phyloP scores from a whole-genome alignment of 2,888 invertebrate species.

The Drosophila ezoana region DNA sequence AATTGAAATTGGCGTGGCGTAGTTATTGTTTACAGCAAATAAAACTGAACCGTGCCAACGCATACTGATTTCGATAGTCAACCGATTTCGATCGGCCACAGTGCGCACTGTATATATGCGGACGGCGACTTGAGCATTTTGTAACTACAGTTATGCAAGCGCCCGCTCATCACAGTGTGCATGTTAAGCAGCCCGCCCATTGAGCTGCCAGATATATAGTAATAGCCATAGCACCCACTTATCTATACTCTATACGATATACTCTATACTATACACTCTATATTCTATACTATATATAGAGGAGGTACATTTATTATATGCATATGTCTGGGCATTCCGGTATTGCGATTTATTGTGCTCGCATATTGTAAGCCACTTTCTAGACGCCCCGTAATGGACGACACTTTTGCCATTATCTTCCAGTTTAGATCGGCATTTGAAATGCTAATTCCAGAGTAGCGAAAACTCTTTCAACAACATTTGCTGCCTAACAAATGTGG shows the following conservation, averaged over 20 bases:
- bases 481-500: slow-evolving; percentile 2
- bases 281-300: background rate
- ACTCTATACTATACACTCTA: background rate
- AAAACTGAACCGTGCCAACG: slow-evolving; percentile 51
- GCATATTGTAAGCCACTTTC: slow-evolving; percentile 38
- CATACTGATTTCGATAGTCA: slow-evolving; percentile 60
- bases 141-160: slow-evolving; percentile 55
- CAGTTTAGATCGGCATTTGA: slow-evolving; percentile 66
- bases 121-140: slow-evolving; percentile 37
- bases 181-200: slow-evolving; percentile 44
- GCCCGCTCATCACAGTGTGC: slow-evolving; percentile 29
- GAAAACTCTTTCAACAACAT: slow-evolving; percentile 37
- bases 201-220: slow-evolving; percentile 16
- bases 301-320: slow-evolving; percentile 18
- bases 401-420: slow-evolving; percentile 57
- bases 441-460: slow-evolving; percentile 61
- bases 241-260: background rate
- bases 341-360: slow-evolving; percentile 33
- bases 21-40: slow-evolving; percentile 63
- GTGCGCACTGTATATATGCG: slow-evolving; percentile 12
- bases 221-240: slow-evolving; percentile 8
- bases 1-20: slow-evolving; percentile 45
- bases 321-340: slow-evolving; percentile 33
- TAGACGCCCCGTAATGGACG: slow-evolving; percentile 33
- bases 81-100: slow-evolving; percentile 13